Percentiles rank a stretch among this genome's conserved stretches.
Conservation (phyloP, 2,888 invertebrate species). For the Noctua janthina region DNA sequence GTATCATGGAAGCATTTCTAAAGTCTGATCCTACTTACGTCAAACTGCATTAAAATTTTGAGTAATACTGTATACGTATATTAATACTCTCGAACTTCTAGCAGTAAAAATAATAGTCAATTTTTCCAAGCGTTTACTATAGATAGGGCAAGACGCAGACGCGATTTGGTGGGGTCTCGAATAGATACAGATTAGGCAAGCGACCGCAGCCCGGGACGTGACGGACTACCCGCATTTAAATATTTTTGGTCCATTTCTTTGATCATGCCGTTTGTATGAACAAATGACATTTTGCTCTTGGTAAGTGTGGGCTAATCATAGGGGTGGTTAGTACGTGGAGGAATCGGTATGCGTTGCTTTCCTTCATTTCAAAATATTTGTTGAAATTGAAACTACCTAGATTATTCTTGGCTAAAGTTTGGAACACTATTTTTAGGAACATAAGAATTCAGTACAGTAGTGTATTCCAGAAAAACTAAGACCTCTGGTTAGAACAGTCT, state of each 20-base stretch:
- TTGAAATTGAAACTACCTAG: too few species aligned
- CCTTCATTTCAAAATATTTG: background rate
- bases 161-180: slow-evolving; percentile 57
- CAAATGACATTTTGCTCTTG: slow-evolving; percentile 47
- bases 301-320: slow-evolving; percentile 33
- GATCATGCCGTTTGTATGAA: slow-evolving; percentile 61
- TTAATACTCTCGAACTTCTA: background rate
- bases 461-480: background rate
- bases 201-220: slow-evolving; percentile 76
- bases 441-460: background rate
- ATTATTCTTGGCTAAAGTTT: background rate
- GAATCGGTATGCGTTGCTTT: background rate
- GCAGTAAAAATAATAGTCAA: slow-evolving; percentile 21
- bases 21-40: background rate
- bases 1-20: slow-evolving; percentile 10
- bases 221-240: slow-evolving; percentile 66
- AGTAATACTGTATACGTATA: background rate
- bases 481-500: background rate
- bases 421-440: background rate
- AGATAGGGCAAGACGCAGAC: slow-evolving; percentile 44
- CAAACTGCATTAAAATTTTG: background rate
- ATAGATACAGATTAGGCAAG: slow-evolving; percentile 73
- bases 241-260: slow-evolving; percentile 68
- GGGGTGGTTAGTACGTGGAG: background rate
- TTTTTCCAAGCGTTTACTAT: slow-evolving; percentile 18